Conservation (phyloP, 2,113 vertebrate species). For the Anarhynchus alexandrinus region DNA sequence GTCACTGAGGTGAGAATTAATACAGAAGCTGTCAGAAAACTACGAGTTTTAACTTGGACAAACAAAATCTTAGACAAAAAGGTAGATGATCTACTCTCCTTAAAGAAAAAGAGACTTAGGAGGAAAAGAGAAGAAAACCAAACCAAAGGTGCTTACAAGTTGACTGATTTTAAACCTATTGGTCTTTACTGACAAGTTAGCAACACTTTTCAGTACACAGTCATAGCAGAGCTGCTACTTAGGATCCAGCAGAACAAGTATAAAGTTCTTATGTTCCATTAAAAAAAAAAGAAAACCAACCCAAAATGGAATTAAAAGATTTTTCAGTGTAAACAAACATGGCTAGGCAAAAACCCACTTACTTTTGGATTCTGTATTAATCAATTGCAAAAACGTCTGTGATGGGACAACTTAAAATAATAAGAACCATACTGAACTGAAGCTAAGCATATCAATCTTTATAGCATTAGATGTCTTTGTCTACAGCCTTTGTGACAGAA, state of each 20-base stretch:
- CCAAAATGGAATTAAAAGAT: not conserved
- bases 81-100: not conserved
- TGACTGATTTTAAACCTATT: not conserved
- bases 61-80: not conserved
- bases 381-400: not conserved
- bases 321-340: not conserved
- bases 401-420: not conserved
- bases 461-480: not conserved
- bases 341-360: not conserved
- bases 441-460: not conserved
- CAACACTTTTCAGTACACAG: not conserved
- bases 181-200: not conserved
- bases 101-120: not conserved
- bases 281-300: accelerated
- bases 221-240: not conserved
- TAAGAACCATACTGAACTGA: not conserved
- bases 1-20: not conserved
- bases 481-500: not conserved
- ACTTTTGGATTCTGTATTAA: not conserved
- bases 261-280: not conserved
- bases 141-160: not conserved
- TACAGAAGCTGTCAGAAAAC: not conserved
- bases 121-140: not conserved
- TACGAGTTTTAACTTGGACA: not conserved
- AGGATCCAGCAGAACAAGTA: not conserved